phyloP scores from a whole-genome alignment of 2,888 invertebrate species.

The Oscheius sp. region DNA sequence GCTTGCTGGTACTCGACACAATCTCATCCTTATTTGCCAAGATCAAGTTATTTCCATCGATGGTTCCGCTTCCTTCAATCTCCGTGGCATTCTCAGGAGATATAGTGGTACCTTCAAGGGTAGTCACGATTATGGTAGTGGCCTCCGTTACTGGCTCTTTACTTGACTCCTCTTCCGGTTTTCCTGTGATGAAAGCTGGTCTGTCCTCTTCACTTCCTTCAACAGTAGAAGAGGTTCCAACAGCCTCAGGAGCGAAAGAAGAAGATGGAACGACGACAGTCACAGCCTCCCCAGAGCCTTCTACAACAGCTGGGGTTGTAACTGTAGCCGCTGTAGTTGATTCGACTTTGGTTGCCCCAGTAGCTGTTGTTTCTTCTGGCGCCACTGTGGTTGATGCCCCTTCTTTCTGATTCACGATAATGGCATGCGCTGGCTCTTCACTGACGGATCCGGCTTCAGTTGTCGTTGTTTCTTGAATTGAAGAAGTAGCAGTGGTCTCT shows the following conservation, averaged over 20 bases:
- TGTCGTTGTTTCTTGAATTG: too few species aligned
- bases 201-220: slow-evolving; percentile 18
- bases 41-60: background rate
- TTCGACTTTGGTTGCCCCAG: background rate
- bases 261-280: too few species aligned
- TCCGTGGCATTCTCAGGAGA: background rate
- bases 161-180: background rate
- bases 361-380: background rate
- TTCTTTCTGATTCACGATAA: background rate
- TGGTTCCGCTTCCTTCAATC: background rate
- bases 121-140: background rate
- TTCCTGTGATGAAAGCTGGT: background rate
- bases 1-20: background rate
- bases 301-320: background rate
- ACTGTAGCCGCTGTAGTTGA: slow-evolving; percentile 14
- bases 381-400: background rate
- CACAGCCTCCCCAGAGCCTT: slow-evolving; percentile 26
- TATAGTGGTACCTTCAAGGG: background rate
- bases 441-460: background rate
- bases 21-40: slow-evolving; percentile 4
- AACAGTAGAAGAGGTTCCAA: too few species aligned
- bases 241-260: background rate
- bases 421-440: background rate
- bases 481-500: background rate
- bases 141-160: background rate